Base-by-base conservation (phyloP, 2,888 invertebrate genomes). In the Calliopum simillimum region DNA sequence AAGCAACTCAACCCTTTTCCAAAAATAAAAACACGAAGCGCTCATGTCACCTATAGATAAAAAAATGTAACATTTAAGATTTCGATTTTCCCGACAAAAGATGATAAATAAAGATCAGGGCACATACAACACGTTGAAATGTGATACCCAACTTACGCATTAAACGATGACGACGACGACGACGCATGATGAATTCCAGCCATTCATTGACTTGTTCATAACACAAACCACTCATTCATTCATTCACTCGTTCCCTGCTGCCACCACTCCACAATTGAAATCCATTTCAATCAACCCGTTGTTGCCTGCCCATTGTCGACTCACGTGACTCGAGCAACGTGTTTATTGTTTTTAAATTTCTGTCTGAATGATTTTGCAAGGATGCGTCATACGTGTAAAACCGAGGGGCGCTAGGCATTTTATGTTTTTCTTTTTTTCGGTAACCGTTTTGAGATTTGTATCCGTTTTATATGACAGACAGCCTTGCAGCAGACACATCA, bases 321-420 rank as follows among this genome's bases (percentile, higher is more conserved):
- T 47, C 62, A 66, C 25, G 66, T 53, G 61, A 41, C 56, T 16
- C 47, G 71, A 61, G 61, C 55, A 66, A 66, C 69, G 68, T 33
- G 68, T 63, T 69, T 69, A 71, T 71, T 69, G 61, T 63, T 68
- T 71, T 64, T 25, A n/a, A 43, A 47, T 59, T 68, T 73, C 66
- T 58, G 61, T 66, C 58, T 68, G 63, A 72, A 61, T 68, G 66
- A 61, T 58, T 69, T 16, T 21, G 41, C 63, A 73, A 73, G 73
- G 71, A 71, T 73, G 67, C 67, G 67, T 63, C 71, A 66, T 66
- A 61, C 65, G 55, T 68, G 49, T 62, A 56, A 67, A 58, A 65
- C 69, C n/a, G n/a, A n/a, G n/a, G 63, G 56, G 33, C n/a, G 44
- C 43, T 16, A 3, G 4, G 11, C 21, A 19, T 16, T 19, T 2